Evolutionary conservation across 1,140 invertebrate genomes (phyloP).

Genomic region (Cydia strobilella): DNA sequence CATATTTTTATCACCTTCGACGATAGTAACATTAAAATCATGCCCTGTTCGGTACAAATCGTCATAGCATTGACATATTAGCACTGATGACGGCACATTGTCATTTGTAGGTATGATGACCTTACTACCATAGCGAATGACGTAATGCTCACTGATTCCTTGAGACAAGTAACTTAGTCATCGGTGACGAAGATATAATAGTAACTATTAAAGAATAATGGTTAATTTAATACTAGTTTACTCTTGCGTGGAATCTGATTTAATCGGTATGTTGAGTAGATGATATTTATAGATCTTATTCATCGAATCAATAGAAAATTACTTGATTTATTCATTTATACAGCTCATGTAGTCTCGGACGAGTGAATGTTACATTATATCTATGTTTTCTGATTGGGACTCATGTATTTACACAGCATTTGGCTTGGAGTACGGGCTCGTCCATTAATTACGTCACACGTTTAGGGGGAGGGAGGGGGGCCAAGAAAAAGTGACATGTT

Average conservation of each 20-base stretch:
- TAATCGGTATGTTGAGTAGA: background rate
- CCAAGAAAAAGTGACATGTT: no score
- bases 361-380: no score
- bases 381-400: no score
- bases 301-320: background rate
- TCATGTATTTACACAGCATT: no score
- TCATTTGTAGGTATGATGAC: constrained; percentile 3
- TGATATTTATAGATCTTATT: constrained; percentile 12
- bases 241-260: constrained; percentile 1
- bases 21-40: no score
- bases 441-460: no score
- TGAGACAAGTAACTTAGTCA: constrained; percentile 12
- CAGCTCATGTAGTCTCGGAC: no score
- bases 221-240: background rate
- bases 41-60: background rate
- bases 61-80: constrained; percentile 2
- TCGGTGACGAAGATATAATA: constrained; percentile 8
- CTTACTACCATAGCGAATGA: background rate
- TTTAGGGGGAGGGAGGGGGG: no score
- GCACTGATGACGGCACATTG: constrained; percentile 11
- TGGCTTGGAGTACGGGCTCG: no score
- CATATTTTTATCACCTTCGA: no score
- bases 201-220: background rate
- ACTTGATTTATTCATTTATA: background rate
- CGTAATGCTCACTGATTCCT: background rate